Evolutionary conservation across 2,113 vertebrate genomes (phyloP).

Genomic region (Propithecus coquereli): DNA sequence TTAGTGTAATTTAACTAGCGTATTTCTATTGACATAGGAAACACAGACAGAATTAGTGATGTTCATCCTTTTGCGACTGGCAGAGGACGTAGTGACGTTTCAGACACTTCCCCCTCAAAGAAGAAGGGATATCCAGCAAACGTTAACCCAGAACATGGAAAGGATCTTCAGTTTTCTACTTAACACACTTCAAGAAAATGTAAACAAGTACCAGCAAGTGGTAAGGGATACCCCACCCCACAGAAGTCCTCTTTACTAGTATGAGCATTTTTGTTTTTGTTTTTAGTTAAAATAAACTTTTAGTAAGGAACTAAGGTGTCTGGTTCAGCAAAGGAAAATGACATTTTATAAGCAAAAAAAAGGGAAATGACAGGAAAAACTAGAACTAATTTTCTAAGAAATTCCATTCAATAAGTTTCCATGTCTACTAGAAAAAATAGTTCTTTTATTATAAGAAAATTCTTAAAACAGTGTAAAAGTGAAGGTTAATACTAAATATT

Average conservation of each 20-base stretch:
- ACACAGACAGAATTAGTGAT: slow-evolving; percentile 98
- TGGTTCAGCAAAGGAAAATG: not conserved
- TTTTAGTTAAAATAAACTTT: not conserved
- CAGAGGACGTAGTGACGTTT: slow-evolving; percentile 98
- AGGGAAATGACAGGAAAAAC: not conserved
- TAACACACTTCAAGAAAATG: slow-evolving; percentile 89
- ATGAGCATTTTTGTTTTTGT: not conserved
- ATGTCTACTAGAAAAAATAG: not conserved
- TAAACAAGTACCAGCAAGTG: slow-evolving; percentile 89
- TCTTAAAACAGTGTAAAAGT: not conserved
- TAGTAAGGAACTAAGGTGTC: not conserved
- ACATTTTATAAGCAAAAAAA: not conserved
- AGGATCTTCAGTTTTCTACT: slow-evolving; percentile 95
- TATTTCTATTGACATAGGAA: slow-evolving; percentile 84
- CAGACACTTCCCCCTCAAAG: slow-evolving; percentile 94
- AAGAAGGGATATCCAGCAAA: slow-evolving; percentile 96
- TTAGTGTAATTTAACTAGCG: not conserved
- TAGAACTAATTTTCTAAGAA: slow-evolving; percentile 13
- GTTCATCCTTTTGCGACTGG: slow-evolving; percentile 95
- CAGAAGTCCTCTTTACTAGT: not conserved
- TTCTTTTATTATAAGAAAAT: not conserved
- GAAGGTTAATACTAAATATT: not conserved
- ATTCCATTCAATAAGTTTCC: not conserved
- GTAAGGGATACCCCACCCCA: slow-evolving; percentile 71
- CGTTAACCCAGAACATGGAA: slow-evolving; percentile 97